Conservation (phyloP, 2,113 vertebrate genomes). For the Ceuthmochares aereus region DNA sequence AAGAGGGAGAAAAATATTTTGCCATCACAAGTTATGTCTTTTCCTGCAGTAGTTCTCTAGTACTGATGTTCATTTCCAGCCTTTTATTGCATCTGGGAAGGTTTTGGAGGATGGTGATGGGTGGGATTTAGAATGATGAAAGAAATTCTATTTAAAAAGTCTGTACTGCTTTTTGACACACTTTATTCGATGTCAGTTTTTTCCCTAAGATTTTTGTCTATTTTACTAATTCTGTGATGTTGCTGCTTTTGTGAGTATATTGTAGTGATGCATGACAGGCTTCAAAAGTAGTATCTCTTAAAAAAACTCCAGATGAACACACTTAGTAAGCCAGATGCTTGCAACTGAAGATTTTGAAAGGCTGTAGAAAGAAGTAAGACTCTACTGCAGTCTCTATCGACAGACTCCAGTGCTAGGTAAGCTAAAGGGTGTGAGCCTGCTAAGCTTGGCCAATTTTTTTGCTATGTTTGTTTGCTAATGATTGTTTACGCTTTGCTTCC, state of each 20-base stretch:
- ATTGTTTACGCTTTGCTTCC: background rate
- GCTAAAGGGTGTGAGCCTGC: background rate
- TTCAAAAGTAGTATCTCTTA: background rate
- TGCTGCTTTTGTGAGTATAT: background rate
- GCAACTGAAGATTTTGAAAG: background rate
- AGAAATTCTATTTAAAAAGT: background rate
- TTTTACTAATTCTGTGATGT: background rate
- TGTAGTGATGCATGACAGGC: background rate
- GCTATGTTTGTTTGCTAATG: background rate
- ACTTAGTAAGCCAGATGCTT: background rate
- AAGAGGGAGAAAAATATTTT: conserved; percentile 25
- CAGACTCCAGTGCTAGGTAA: background rate
- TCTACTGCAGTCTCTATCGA: background rate
- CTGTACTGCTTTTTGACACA: accelerated
- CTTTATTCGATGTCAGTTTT: background rate
- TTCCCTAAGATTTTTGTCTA: background rate
- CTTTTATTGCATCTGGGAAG: background rate
- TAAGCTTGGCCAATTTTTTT: background rate
- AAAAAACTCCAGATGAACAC: background rate
- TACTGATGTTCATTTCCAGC: background rate
- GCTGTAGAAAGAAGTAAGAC: background rate
- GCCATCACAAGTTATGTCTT: background rate
- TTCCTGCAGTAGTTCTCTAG: background rate
- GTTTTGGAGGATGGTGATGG: background rate
- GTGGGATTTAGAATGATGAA: background rate